Conservation (phyloP, 53 echinoderm and acorn worm genomes). For the Paelopatides confundens region DNA sequence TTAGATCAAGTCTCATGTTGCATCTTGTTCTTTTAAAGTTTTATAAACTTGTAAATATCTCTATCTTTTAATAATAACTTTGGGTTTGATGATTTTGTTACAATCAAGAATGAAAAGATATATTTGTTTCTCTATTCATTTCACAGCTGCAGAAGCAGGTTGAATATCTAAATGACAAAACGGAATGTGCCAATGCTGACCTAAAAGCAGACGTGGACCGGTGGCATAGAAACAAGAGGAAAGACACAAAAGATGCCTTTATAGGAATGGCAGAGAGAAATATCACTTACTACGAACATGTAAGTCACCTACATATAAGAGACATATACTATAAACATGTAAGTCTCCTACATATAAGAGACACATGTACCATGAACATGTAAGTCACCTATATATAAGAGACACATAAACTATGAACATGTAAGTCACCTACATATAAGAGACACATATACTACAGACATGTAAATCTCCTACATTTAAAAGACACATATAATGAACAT, state of each 20-base stretch:
- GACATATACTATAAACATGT: not conserved
- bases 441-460: too few relatives aligned
- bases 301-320: slow-evolving; percentile 18
- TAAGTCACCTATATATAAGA: too few relatives aligned
- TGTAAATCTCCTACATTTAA: too few relatives aligned
- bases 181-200: slow-evolving; percentile 96
- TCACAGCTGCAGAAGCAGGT: slow-evolving; percentile 91
- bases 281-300: slow-evolving; percentile 78
- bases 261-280: slow-evolving; percentile 74
- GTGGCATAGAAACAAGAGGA: slow-evolving; percentile 95
- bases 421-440: too few relatives aligned
- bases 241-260: slow-evolving; percentile 86
- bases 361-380: slow-evolving; percentile 13
- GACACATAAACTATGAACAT: slow-evolving; percentile 15
- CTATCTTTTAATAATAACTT: too few relatives aligned
- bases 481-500: not conserved
- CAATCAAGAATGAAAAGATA: too few relatives aligned
- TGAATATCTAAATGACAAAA: slow-evolving; percentile 80
- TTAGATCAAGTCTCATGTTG: too few relatives aligned
- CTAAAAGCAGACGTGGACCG: slow-evolving; percentile 97
- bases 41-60: too few relatives aligned
- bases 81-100: too few relatives aligned
- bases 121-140: not conserved
- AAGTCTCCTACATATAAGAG: not conserved
- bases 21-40: too few relatives aligned